Conservation (phyloP, 2,113 vertebrate species). For the Guaruba guarouba region DNA sequence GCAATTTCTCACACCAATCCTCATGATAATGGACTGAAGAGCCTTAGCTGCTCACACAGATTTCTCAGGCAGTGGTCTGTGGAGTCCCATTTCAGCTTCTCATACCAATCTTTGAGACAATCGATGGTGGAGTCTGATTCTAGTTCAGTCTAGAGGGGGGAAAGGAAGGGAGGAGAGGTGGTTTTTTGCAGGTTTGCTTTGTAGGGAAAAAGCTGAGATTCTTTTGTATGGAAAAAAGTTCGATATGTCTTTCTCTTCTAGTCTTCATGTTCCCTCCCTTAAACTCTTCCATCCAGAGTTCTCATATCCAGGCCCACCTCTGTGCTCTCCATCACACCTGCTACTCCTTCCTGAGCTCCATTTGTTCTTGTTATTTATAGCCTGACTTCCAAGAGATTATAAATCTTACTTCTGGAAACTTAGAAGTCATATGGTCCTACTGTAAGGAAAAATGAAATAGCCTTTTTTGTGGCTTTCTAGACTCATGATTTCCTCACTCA, state of each 20-base stretch:
- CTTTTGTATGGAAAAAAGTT: background rate
- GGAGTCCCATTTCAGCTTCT: background rate
- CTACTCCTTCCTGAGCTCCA: background rate
- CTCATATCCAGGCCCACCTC: background rate
- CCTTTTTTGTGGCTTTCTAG: background rate
- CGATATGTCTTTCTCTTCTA: background rate
- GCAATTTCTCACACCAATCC: background rate
- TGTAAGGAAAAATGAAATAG: constrained; percentile 10
- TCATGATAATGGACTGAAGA: background rate
- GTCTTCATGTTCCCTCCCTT: background rate
- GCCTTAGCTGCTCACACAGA: background rate
- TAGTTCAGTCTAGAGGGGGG: background rate
- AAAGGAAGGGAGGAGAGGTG: background rate
- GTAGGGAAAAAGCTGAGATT: background rate
- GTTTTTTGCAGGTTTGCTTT: background rate
- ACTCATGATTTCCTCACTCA: background rate
- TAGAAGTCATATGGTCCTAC: background rate
- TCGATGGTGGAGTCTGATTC: background rate
- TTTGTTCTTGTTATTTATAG: background rate
- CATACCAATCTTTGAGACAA: background rate
- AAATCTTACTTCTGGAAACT: background rate
- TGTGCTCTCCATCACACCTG: background rate
- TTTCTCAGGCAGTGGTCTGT: background rate
- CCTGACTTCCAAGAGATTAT: background rate
- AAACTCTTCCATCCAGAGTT: background rate